These are phyloP conservation scores for Tachuris rubrigastra DNA, from an alignment of 2,113 vertebrate species.

Conservation along the genomic window DNA sequence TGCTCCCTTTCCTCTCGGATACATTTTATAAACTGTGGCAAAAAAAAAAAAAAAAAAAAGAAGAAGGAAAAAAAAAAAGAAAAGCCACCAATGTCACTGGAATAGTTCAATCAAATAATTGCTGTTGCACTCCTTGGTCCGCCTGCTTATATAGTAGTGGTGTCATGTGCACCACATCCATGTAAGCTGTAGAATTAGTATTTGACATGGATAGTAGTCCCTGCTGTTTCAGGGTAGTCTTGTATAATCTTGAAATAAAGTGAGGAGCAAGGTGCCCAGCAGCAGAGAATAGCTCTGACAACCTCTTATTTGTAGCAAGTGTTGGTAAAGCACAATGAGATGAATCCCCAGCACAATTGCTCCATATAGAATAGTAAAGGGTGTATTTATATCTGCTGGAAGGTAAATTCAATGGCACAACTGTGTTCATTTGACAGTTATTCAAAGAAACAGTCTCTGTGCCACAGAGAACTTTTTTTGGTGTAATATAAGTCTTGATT, in stretches of 20 bases:
- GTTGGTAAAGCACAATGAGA: neutral
- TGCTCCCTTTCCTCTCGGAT: neutral
- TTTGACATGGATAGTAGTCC: neutral
- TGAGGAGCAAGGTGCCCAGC: neutral
- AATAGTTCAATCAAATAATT: neutral
- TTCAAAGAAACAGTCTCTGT: neutral
- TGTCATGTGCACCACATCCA: neutral
- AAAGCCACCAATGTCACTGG: neutral
- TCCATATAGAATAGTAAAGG: neutral
- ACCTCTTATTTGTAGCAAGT: neutral
- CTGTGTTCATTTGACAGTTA: neutral
- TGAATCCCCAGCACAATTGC: neutral
- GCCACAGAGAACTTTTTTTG: neutral
- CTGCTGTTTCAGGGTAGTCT: neutral
- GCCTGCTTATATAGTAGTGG: neutral
- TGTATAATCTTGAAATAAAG: neutral
- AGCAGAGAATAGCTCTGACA: neutral
- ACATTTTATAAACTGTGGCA: neutral
- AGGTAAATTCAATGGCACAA: neutral
- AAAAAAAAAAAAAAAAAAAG: neutral
- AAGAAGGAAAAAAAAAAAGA: neutral
- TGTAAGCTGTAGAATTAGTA: neutral
- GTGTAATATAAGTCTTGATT: neutral
- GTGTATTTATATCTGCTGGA: neutral
- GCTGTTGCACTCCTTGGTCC: neutral